Evolutionary conservation across 2,797 vertebrate species (phyloP), one percentile per base, ranked within the genome.

Genomic region (Lophius americanus): DNA sequence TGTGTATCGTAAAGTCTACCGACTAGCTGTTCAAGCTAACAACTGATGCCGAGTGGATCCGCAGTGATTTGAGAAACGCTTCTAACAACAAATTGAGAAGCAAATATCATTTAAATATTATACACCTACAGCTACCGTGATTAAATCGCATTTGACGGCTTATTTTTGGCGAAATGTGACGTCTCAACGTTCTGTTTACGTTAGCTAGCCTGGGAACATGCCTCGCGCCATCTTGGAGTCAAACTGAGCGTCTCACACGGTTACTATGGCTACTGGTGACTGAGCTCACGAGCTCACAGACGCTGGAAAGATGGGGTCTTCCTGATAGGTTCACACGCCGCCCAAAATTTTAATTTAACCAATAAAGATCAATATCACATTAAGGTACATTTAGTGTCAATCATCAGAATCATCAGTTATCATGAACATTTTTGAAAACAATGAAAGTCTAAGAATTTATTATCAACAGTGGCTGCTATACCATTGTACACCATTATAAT

Each of bases 191-290:
- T 49, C 57, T 73, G 23, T 46, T 47, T 1, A 3, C 13, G 23
- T 23, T 36, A 60, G 64, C 56, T 54, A 58, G 39, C 58, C 5
- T 7, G 32, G 44, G 4, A 10, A 9, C 13, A 12, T 2, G 37
- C 37, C 36, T 41, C 33, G 60, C 81, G 83, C 84, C 81, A 82
- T 79, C 62, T 75, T 76, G 44, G 5, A 13, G 46, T 7, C 32
- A 58, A 78, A 87, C 9, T 39, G 36, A 69, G 93, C 90, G 91
- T 92, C 90, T 74, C 47, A 2, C 44, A 2, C 44, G 64, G 91
- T 94, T 92, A 82, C 93, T 93, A 92, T 92, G 88, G 83, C 73
- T 73, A 58, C 88, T 47, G 7, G 5, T 3, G 37, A 23, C 60
- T 0, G 14, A 5, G 0, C 51, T 81, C 76, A 46, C 56, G 42